These are phyloP conservation scores for Epinephelus lanceolatus DNA, from an alignment of 2,113 vertebrate genomes.

Conservation along the genomic window DNA sequence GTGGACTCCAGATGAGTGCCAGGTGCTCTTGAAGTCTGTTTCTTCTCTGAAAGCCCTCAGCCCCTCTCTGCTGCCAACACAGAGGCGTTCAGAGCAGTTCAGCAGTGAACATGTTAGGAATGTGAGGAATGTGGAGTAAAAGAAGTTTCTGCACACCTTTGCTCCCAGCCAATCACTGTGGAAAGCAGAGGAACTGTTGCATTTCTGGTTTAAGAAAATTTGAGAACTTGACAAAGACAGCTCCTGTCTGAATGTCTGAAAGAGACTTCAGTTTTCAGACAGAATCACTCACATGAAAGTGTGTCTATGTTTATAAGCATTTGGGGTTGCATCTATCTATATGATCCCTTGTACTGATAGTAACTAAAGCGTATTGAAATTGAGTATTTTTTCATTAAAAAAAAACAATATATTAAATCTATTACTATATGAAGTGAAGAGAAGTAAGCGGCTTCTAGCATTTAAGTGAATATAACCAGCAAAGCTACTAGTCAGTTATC, in stretches of 20 bases:
- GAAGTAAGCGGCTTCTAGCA: background rate
- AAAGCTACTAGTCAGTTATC: background rate
- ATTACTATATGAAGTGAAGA: background rate
- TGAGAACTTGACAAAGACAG: background rate
- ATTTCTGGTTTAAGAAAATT: slow-evolving; percentile 1
- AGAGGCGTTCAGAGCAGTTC: background rate
- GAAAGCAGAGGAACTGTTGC: background rate
- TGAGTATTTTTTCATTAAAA: no score
- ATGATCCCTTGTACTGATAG: background rate
- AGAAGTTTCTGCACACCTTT: slow-evolving; percentile 1
- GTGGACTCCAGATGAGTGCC: no score
- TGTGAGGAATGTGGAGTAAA: slow-evolving; percentile 24
- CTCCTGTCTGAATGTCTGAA: background rate
- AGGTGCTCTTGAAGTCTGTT: no score
- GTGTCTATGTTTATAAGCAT: background rate
- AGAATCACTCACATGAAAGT: background rate
- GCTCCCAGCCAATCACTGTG: background rate
- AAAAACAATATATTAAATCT: background rate
- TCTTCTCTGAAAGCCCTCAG: background rate
- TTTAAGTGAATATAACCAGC: background rate
- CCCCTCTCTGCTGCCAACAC: background rate
- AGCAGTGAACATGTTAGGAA: background rate
- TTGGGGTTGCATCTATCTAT: background rate
- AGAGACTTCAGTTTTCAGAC: background rate
- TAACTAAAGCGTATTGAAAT: no score